Evolutionary conservation across 2,797 vertebrate species (phyloP), one percentile per base, ranked within the genome.

Genomic region (Alauda arvensis): DNA sequence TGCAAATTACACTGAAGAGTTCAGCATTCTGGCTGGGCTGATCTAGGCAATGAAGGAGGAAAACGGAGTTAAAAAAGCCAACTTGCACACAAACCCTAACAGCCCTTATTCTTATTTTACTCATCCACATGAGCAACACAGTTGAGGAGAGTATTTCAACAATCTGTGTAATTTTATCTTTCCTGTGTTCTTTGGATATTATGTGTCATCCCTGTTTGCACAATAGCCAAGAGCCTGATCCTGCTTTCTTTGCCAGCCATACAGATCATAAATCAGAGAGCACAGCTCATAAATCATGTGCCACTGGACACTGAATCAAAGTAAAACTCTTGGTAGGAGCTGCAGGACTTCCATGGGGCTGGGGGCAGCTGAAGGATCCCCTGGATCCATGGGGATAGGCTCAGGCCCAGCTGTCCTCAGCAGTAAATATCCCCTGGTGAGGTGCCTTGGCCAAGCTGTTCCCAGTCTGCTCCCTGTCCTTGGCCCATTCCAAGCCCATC

Each of bases 101-200:
- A 87, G 87, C 85, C 70, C 87, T 85, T 91, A 92, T 81, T 82
- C 91, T 91, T 77, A 61, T 82, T 94, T 92, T 90, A 85, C 71
- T 95, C 75, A 86, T 59, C 40, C 29, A 29, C 87, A 90, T 85
- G 70, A 93, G 57, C 65, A 93, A 90, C 24, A 42, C 33, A 92
- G 67, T 49, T 70, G 71, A 92, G 63, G 43, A 88, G 85, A 89
- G 18, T 71, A 95, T 90, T 93, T 91, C 91, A 94, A 87, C 90
- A 91, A 91, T 93, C 87, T 83, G 87, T 81, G 83, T 95, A 84
- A 93, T 95, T 95, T 95, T 91, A 86, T 94, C 94, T 95, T 95
- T 93, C 93, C 90, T 91, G 83, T 92, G 90, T 87, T 94, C 67
- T 90, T 83, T 34, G 91, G 88, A 56, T 89, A 89, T 74, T 84